Percentiles rank a stretch among this genome's conserved stretches.
Evolutionary conservation across 30 jellyfish, hydroid and myxozoan genomes (phyloP).

Genomic region (Cassiopea andromeda): DNA sequence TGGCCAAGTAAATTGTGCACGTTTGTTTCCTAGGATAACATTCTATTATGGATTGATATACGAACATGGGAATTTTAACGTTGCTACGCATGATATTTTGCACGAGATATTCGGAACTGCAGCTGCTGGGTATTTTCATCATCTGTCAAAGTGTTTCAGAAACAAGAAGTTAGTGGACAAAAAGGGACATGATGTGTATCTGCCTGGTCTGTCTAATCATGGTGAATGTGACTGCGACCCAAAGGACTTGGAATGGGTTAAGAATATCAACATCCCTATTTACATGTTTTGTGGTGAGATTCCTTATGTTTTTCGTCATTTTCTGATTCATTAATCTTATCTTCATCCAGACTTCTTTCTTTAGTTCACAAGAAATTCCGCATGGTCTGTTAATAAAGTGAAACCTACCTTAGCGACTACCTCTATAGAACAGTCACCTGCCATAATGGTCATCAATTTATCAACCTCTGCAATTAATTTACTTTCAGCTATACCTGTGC

Average conservation of each 20-base stretch:
- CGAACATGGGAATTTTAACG: slow-evolving; percentile 72
- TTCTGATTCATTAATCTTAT: no score
- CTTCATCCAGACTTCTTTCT: no score
- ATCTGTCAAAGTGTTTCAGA: slow-evolving; percentile 58
- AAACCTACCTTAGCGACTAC: no score
- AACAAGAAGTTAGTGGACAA: slow-evolving; percentile 42
- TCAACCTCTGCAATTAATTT: background rate
- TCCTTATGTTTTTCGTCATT: no score
- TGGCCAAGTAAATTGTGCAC: no score
- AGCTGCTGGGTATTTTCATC: slow-evolving; percentile 66
- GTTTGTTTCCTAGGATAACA: slow-evolving; percentile 71
- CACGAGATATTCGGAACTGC: slow-evolving; percentile 81
- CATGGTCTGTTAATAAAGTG: no score
- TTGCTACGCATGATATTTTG: slow-evolving; percentile 65
- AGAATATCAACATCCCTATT: slow-evolving; percentile 52
- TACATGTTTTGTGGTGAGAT: slow-evolving; percentile 58
- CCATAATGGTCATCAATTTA: no score
- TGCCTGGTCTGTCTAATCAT: slow-evolving; percentile 55
- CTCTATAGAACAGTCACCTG: no score
- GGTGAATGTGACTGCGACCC: slow-evolving; percentile 33
- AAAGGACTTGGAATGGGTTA: slow-evolving; percentile 37
- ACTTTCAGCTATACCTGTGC: background rate
- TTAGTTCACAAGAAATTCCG: no score
- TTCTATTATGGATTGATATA: slow-evolving; percentile 67
- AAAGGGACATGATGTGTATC: slow-evolving; percentile 71